A percentile compares a stretch with the other conserved stretches of the same genome.
Evolutionary conservation across 1,140 invertebrate species (phyloP).

Genomic region (Ectropis grisescens): DNA sequence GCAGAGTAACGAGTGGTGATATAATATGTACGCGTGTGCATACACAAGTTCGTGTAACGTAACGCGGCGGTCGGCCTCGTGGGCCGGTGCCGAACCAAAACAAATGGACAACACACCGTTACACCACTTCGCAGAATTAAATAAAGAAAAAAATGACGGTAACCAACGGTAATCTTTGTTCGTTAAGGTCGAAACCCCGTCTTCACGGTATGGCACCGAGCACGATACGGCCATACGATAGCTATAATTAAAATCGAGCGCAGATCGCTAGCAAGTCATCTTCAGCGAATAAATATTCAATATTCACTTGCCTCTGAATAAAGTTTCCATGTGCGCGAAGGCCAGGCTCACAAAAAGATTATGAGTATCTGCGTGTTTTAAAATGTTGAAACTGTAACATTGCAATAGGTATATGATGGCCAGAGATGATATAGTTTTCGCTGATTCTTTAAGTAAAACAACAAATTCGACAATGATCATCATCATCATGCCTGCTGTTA

Average conservation of each 20-base stretch:
- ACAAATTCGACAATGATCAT: too few relatives aligned
- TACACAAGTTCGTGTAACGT: neutral
- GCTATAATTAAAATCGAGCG: conserved; percentile 29
- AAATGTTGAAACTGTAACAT: too few relatives aligned
- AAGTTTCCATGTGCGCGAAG: too few relatives aligned
- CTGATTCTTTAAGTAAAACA: too few relatives aligned
- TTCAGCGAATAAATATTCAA: too few relatives aligned
- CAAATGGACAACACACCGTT: conserved; percentile 60
- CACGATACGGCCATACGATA: conserved; percentile 15
- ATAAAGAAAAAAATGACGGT: conserved; percentile 45
- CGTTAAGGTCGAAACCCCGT: conserved; percentile 26
- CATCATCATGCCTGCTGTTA: too few relatives aligned
- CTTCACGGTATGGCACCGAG: conserved; percentile 28
- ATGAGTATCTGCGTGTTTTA: too few relatives aligned
- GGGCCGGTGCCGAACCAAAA: conserved; percentile 47
- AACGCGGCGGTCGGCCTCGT: conserved; percentile 12
- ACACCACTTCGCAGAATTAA: conserved; percentile 60
- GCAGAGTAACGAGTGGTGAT: conserved; percentile 6
- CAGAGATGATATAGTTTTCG: too few relatives aligned
- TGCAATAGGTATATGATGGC: too few relatives aligned
- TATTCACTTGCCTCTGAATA: neutral
- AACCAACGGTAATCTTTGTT: conserved; percentile 58
- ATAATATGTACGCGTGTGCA: conserved; percentile 10
- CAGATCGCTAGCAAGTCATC: neutral
- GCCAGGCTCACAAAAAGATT: too few relatives aligned